phyloP scores from a whole-genome alignment of 2,797 vertebrate species.

The Mormyrus hasselquistii region DNA sequence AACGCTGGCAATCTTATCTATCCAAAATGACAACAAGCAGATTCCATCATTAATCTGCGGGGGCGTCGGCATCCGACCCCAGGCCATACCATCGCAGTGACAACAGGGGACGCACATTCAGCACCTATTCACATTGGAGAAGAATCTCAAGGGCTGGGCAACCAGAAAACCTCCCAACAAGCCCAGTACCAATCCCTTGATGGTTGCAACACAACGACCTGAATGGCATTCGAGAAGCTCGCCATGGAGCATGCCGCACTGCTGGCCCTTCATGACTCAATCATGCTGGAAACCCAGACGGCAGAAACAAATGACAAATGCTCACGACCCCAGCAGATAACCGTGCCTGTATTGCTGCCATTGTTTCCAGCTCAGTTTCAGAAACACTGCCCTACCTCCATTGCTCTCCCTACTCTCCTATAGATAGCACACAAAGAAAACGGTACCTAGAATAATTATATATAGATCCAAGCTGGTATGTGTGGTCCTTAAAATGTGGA shows the following conservation, averaged over 20 bases:
- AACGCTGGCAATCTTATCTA: slow-evolving; percentile 15
- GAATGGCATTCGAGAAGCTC: background rate
- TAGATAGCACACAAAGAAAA: background rate
- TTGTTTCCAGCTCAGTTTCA: background rate
- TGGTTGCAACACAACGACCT: background rate
- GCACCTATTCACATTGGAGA: background rate
- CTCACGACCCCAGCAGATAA: background rate
- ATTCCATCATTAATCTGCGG: slow-evolving; percentile 24
- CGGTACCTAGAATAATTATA: background rate
- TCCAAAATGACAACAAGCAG: slow-evolving; percentile 22
- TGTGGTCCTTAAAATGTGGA: background rate
- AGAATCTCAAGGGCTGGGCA: background rate
- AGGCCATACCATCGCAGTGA: background rate
- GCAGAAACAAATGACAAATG: background rate
- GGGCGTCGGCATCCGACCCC: background rate
- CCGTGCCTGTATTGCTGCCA: background rate
- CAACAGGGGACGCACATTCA: background rate
- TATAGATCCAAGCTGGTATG: background rate
- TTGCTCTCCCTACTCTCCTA: background rate
- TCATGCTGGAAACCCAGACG: background rate
- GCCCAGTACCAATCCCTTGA: background rate
- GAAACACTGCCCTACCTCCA: background rate
- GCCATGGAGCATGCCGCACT: background rate
- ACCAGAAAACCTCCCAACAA: background rate
- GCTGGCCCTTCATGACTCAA: background rate